Percentiles rank a stretch among this genome's conserved stretches.
phyloP scores from a whole-genome alignment of 2,888 invertebrate species.

The Microctonus aethiopoides region DNA sequence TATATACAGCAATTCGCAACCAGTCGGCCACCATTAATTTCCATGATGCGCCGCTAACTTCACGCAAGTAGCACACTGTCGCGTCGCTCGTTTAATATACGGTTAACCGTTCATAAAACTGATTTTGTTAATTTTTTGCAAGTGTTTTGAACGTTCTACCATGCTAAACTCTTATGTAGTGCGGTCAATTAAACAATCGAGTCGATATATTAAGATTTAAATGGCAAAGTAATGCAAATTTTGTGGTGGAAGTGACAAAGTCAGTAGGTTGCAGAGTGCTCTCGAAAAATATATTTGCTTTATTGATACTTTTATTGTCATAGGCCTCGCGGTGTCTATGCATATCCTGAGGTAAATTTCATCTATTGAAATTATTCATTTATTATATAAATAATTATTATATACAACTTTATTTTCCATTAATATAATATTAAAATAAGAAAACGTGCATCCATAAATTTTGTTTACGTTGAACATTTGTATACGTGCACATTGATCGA shows the following conservation, averaged over 20 bases:
- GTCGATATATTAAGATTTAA: conserved; percentile 32
- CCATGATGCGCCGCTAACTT: conserved; percentile 48
- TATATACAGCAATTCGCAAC: too few relatives aligned
- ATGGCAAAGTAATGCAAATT: conserved; percentile 26
- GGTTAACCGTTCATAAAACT: conserved; percentile 49
- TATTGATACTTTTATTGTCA: conserved; percentile 64
- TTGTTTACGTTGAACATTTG: conserved; percentile 41
- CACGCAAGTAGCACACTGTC: conserved; percentile 43
- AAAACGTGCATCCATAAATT: conserved; percentile 21
- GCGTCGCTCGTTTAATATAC: conserved; percentile 53
- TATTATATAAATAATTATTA: neutral
- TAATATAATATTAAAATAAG: neutral
- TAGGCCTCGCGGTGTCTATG: conserved; percentile 63
- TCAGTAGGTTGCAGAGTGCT: conserved; percentile 50
- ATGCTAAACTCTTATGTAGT: conserved; percentile 31
- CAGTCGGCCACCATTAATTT: conserved; percentile 10
- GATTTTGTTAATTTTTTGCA: conserved; percentile 30
- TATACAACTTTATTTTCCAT: neutral
- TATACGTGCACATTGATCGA: conserved; percentile 33
- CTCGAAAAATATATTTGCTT: conserved; percentile 57
- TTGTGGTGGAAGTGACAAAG: conserved; percentile 37
- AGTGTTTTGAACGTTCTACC: conserved; percentile 35
- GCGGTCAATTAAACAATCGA: conserved; percentile 26
- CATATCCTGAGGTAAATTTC: conserved; percentile 61
- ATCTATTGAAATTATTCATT: neutral